phyloP scores from a whole-genome alignment of 2,797 vertebrate genomes.

The Selene dorsalis region DNA sequence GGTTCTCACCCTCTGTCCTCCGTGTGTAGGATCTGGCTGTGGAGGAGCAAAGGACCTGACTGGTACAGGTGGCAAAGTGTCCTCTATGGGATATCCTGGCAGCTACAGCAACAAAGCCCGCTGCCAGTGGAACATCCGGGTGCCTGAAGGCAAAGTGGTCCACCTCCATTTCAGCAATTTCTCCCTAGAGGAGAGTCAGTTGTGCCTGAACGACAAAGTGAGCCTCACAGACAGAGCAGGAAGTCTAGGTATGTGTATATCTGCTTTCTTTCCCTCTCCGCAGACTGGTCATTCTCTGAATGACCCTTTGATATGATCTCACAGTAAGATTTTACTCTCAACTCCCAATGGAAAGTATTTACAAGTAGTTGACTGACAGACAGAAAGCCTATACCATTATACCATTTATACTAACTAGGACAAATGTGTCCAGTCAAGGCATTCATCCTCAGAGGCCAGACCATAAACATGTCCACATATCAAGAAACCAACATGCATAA shows the following conservation, averaged over 20 bases:
- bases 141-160: slow-evolving; percentile 78
- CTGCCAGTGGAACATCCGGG: slow-evolving; percentile 84
- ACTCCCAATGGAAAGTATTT: background rate
- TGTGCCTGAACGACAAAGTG: slow-evolving; percentile 83
- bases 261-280: background rate
- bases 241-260: slow-evolving; percentile 76
- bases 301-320: background rate
- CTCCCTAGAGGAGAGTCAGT: slow-evolving; percentile 84
- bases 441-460: background rate
- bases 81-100: slow-evolving; percentile 80
- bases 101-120: slow-evolving; percentile 79
- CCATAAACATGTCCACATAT: background rate
- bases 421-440: background rate
- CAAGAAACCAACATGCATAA: background rate
- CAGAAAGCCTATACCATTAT: background rate
- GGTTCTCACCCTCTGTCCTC: slow-evolving; percentile 44
- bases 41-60: slow-evolving; percentile 79
- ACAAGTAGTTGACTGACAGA: background rate
- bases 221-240: slow-evolving; percentile 75
- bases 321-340: background rate
- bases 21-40: slow-evolving; percentile 80
- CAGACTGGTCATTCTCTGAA: background rate
- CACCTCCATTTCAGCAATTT: slow-evolving; percentile 81
- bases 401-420: background rate
- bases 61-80: slow-evolving; percentile 73